Evolutionary conservation across 1,140 invertebrate species (phyloP).

Genomic region (Solen grandis): DNA sequence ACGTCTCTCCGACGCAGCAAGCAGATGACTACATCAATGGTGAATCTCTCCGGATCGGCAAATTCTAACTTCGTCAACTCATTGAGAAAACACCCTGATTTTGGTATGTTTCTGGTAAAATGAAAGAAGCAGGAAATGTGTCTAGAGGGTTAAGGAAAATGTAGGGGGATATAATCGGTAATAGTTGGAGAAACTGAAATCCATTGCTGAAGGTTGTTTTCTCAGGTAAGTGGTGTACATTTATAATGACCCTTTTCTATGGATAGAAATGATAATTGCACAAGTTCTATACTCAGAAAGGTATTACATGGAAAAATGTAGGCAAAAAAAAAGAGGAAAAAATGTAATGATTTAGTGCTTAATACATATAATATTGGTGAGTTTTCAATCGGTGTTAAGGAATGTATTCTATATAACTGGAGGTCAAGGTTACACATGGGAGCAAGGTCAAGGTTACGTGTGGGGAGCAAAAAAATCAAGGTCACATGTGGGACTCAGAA

Average conservation of each 20-base stretch:
- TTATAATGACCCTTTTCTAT: neutral
- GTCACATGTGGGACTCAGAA: too few relatives aligned
- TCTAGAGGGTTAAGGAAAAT: neutral
- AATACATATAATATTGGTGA: too few relatives aligned
- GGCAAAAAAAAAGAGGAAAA: too few relatives aligned
- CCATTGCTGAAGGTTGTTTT: neutral
- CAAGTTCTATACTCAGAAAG: too few relatives aligned
- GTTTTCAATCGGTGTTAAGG: neutral
- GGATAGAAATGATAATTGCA: too few relatives aligned
- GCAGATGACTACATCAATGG: constrained; percentile 70
- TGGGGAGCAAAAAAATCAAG: too few relatives aligned
- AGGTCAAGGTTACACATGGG: neutral
- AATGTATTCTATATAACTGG: neutral
- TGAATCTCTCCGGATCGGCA: constrained; percentile 69
- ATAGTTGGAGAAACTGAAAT: neutral
- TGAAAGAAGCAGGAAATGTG: neutral
- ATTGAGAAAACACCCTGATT: constrained; percentile 68
- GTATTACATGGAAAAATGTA: too few relatives aligned
- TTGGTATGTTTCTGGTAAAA: constrained; percentile 65
- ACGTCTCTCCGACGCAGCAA: constrained; percentile 66
- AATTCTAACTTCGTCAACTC: constrained; percentile 57
- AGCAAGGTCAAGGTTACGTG: too few relatives aligned
- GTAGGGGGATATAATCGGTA: too few relatives aligned
- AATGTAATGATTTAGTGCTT: too few relatives aligned
- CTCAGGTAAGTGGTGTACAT: neutral